Percentiles rank a stretch among this genome's conserved stretches.
These are phyloP conservation scores for Brachionus asplanchnoidis DNA, from an alignment of 1,140 invertebrate species.

Conservation along the genomic window DNA sequence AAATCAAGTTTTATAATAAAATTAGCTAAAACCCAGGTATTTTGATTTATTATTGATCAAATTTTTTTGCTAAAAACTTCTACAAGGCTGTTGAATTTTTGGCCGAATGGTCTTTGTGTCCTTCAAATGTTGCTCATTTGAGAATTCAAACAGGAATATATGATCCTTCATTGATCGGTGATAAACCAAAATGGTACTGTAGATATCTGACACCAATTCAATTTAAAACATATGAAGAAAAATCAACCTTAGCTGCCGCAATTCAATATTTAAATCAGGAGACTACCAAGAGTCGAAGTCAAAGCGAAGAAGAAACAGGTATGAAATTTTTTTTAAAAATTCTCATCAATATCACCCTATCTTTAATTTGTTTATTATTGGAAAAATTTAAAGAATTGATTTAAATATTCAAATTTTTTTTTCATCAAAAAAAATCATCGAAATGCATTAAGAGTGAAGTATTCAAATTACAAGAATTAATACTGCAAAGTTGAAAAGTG, in stretches of 20 bases:
- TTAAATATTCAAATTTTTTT: no score
- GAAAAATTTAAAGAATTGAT: no score
- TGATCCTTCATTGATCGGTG: conserved; percentile 88
- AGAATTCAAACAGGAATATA: conserved; percentile 89
- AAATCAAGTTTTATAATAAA: conserved; percentile 79
- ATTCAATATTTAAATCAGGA: conserved; percentile 72
- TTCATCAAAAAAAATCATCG: no score
- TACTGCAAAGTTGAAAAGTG: no score
- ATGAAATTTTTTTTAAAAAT: not conserved
- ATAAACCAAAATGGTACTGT: conserved; percentile 84
- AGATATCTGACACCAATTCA: conserved; percentile 63
- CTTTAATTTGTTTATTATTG: no score
- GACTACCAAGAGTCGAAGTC: conserved; percentile 47
- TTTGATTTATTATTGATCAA: not conserved
- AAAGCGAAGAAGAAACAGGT: conserved; percentile 59
- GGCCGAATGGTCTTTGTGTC: conserved; percentile 93
- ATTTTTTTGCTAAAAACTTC: not conserved
- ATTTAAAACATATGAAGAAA: conserved; percentile 84
- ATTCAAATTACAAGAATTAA: no score
- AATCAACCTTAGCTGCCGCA: conserved; percentile 70
- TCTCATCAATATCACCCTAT: no score
- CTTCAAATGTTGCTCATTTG: conserved; percentile 91
- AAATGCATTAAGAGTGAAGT: no score
- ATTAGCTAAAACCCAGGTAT: conserved; percentile 75
- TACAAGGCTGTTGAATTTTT: conserved; percentile 88